A percentile compares a stretch with the other conserved stretches of the same genome.
Evolutionary conservation across 2,888 invertebrate species (phyloP).

Genomic region (Cephus runcator): DNA sequence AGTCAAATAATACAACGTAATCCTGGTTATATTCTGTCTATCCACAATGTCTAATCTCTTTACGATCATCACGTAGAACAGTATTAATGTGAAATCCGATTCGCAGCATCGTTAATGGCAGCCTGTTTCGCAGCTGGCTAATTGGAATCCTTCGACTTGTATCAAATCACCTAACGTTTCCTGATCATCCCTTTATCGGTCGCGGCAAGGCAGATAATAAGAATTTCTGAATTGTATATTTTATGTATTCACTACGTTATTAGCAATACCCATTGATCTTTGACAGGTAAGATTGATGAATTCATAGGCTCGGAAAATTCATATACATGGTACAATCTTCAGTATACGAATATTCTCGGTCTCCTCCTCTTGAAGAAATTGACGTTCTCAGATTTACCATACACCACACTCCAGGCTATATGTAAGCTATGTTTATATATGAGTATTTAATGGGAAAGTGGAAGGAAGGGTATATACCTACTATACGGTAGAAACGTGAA

Average conservation of each 20-base stretch:
- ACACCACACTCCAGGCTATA: conserved; percentile 14
- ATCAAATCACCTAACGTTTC: not conserved
- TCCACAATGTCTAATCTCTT: not conserved
- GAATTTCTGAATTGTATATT: not conserved
- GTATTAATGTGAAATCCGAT: not conserved
- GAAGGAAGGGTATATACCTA: not conserved
- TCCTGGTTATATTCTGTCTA: not conserved
- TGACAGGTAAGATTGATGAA: not conserved
- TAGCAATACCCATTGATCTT: not conserved
- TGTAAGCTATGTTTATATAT: conserved; percentile 36
- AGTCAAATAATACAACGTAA: not conserved
- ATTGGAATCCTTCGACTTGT: not conserved
- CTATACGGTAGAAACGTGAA: not conserved
- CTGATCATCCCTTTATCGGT: not conserved
- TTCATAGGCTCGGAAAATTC: not conserved
- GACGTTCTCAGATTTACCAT: conserved; percentile 6
- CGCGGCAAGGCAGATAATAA: not conserved
- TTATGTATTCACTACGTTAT: not conserved
- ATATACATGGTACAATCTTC: not conserved
- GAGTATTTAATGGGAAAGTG: conserved; percentile 46
- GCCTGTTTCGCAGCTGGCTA: not conserved
- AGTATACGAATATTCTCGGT: not conserved
- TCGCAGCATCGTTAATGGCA: not conserved
- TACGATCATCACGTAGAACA: not conserved
- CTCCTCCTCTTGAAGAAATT: not conserved